These are phyloP conservation scores for Cataglyphis altisquamis DNA, from an alignment of 2,888 invertebrate genomes.

Conservation along the genomic window DNA sequence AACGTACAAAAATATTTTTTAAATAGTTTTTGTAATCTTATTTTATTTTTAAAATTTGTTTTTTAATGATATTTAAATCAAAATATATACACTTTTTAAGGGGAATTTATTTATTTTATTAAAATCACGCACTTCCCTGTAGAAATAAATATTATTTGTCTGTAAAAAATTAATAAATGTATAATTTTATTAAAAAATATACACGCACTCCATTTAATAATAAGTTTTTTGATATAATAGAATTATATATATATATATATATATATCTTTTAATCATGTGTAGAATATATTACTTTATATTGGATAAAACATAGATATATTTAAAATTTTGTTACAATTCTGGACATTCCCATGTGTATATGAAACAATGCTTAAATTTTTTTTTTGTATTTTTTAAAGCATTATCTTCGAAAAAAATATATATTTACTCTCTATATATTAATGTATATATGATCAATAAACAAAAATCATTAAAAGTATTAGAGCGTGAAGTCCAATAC, in stretches of 20 bases:
- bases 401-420: neutral
- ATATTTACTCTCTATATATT: neutral
- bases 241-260: neutral
- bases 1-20: neutral
- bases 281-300: constrained; percentile 2
- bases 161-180: neutral
- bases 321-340: neutral
- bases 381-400: neutral
- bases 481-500: neutral
- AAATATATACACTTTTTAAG: neutral
- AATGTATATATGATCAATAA: neutral
- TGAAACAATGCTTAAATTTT: neutral
- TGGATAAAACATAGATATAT: neutral
- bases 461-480: neutral
- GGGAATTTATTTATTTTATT: neutral
- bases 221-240: neutral
- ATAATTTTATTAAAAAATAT: neutral
- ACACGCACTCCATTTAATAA: neutral
- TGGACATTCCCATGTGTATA: neutral
- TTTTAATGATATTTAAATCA: neutral
- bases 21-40: neutral
- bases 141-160: neutral
- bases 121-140: neutral
- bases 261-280: neutral
- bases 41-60: neutral